These are phyloP conservation scores for Endotricha flammealis DNA, from an alignment of 2,888 invertebrate genomes.

Conservation along the genomic window DNA sequence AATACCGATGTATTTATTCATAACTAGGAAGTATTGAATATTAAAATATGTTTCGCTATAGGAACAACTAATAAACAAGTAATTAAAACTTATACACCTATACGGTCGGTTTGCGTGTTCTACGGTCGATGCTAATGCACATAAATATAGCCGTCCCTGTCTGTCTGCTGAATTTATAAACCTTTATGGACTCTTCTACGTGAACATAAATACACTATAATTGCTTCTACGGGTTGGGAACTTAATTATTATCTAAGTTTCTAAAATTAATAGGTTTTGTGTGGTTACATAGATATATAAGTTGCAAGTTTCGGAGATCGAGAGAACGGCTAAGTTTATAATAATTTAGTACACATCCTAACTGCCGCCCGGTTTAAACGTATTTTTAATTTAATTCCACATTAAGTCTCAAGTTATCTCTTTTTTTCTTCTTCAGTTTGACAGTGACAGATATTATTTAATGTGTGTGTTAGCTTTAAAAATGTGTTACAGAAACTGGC, in stretches of 20 bases:
- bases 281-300: too few relatives aligned
- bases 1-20: neutral
- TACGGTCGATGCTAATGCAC: constrained; percentile 38
- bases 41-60: constrained; percentile 10
- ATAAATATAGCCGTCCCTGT: constrained; percentile 38
- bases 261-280: constrained; percentile 1
- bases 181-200: constrained; percentile 18
- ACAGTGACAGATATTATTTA: too few relatives aligned
- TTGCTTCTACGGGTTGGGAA: neutral
- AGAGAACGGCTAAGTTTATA: too few relatives aligned
- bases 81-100: constrained; percentile 57
- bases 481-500: too few relatives aligned
- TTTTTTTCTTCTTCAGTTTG: too few relatives aligned
- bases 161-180: constrained; percentile 29
- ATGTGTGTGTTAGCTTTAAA: too few relatives aligned
- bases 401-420: too few relatives aligned
- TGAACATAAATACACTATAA: constrained; percentile 5
- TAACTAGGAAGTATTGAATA: constrained; percentile 27
- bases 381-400: too few relatives aligned
- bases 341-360: too few relatives aligned
- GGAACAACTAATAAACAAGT: constrained; percentile 45
- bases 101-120: constrained; percentile 50
- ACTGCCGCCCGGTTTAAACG: too few relatives aligned
- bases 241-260: constrained; percentile 1
- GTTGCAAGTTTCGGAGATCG: too few relatives aligned